Conservation (phyloP, 2,113 vertebrate species). For the Podarcis muralis region DNA sequence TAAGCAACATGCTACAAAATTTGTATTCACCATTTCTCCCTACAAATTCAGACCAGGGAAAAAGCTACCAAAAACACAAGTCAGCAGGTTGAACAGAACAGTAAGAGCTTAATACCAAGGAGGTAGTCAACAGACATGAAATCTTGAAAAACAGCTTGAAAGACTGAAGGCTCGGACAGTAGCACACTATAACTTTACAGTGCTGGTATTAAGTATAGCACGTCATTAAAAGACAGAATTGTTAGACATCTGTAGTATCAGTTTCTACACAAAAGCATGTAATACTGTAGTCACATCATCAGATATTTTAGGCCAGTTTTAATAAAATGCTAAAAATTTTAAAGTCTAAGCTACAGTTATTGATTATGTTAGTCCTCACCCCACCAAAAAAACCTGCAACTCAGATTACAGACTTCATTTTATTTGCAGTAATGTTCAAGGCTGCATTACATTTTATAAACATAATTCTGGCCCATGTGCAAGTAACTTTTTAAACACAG, state of each 20-base stretch:
- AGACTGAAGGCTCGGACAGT: conserved; percentile 9
- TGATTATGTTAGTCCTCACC: background rate
- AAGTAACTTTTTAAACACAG: background rate
- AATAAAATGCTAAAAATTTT: background rate
- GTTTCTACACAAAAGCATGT: conserved; percentile 19
- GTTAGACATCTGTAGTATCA: conserved; percentile 11
- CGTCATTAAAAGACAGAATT: conserved; percentile 4
- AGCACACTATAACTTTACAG: background rate
- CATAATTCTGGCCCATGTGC: background rate
- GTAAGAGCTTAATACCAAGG: conserved; percentile 60
- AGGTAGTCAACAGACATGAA: conserved; percentile 69
- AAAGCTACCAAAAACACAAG: conserved; percentile 44
- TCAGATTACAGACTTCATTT: background rate
- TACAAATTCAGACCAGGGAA: conserved; percentile 48
- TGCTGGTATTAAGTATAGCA: background rate
- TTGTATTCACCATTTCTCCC: conserved; percentile 41
- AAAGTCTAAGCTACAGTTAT: background rate
- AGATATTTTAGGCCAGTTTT: background rate
- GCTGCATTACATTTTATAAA: background rate
- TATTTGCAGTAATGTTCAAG: background rate
- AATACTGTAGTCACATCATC: conserved; percentile 59
- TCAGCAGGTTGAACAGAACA: conserved; percentile 44
- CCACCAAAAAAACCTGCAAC: background rate
- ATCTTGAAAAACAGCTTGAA: conserved; percentile 54
- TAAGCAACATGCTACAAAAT: conserved; percentile 55